These are phyloP conservation scores for Gallinago solitaria DNA, from an alignment of 2,797 vertebrate species.

Conservation along the genomic window DNA sequence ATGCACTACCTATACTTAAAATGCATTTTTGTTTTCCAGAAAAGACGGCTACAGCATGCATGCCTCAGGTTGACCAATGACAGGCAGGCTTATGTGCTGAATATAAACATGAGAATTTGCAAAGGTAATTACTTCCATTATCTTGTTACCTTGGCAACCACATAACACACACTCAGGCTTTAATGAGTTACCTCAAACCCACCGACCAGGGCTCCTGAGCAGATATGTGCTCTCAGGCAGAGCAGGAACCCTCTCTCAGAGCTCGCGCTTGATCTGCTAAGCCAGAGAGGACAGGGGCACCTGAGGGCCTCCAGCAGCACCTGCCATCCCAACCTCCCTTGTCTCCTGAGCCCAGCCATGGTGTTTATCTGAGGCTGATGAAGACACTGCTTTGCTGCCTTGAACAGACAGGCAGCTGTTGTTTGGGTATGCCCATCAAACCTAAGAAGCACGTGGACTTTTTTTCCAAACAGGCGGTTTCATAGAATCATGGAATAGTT, in stretches of 20 bases:
- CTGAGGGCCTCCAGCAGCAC: background rate
- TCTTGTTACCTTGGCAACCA: background rate
- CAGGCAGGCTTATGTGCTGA: background rate
- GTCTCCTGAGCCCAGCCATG: accelerated
- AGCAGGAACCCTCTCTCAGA: background rate
- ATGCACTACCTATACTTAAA: background rate
- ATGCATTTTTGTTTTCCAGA: background rate
- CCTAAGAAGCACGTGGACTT: background rate
- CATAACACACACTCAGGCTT: background rate
- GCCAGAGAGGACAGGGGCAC: background rate
- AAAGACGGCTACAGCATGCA: background rate
- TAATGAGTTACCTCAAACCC: background rate
- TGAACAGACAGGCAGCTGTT: background rate
- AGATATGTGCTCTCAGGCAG: background rate
- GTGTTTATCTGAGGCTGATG: background rate
- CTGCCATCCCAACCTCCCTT: background rate
- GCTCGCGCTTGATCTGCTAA: background rate
- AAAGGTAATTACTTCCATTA: constrained; percentile 34
- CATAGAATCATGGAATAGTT: background rate
- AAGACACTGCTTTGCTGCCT: background rate
- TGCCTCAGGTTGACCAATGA: background rate
- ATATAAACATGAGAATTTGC: background rate
- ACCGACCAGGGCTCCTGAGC: accelerated
- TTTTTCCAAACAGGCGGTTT: background rate
- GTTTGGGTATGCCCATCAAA: background rate